Base-by-base conservation (phyloP, 2,888 invertebrate genomes). In the Andrena trimmerana region DNA sequence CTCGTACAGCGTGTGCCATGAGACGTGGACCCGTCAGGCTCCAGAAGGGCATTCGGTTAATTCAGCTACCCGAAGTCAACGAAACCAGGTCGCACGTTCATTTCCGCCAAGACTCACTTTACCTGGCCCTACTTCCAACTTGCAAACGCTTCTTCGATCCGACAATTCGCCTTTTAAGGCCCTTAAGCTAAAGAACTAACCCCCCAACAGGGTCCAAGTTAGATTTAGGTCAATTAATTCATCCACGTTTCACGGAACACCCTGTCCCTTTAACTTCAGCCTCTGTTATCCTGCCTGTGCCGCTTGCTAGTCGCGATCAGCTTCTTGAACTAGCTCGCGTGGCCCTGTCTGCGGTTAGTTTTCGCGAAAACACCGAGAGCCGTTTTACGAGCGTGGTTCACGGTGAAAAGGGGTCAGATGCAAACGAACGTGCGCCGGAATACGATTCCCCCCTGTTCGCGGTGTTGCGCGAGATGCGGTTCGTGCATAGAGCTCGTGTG, bases 401-500 rank as follows among this genome's bases (percentile, higher is more conserved):
- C 36, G 62, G 71, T 20, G 79, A 79, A 82, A 85, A 77, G 74
- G 74, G 82, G 85, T 86, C 85, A 86, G 77, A 82, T 79, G 78
- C 71, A 75, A 83, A 76, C 63, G 75, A 83, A 71, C 83, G 71
- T 84, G 78, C 62, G 57, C 57, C 54, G 71, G 79, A 75, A 78
- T 82, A 80, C 69, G 79, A 82, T 79, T 82, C 86, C 83, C 81
- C 73, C 68, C 50, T 48, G 71, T 69, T 13, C 27, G 70, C 86
- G 85, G 86, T 82, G 84, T 84, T 81, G 85, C 87, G 78, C 82
- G 85, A 16, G 42, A 84, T 85, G 84, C 85, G 79, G 88, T 84
- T 87, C 85, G 83, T 78, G 81, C 86, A 86, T 85, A 79, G 77
- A 84, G 86, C 87, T 86, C 89, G 90, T 89, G 89, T 89, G 90